Evolutionary conservation across 2,888 invertebrate genomes (phyloP).

Genomic region (Ochropleura plecta): DNA sequence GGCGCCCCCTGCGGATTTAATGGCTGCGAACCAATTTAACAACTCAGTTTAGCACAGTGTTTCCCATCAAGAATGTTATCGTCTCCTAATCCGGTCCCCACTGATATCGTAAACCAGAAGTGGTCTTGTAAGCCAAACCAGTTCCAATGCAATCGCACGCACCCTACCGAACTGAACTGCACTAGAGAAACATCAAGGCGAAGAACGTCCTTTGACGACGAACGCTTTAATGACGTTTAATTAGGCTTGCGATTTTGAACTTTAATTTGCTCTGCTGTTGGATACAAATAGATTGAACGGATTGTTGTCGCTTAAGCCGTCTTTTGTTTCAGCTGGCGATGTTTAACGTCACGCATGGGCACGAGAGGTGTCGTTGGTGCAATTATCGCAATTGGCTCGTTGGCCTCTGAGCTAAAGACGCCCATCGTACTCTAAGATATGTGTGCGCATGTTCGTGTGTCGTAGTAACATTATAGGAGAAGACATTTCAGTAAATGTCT

Average conservation of each 20-base stretch:
- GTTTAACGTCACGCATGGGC: conserved; percentile 87
- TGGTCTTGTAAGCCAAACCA: conserved; percentile 86
- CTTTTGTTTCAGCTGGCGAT: conserved; percentile 71
- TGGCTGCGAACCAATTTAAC: conserved; percentile 82
- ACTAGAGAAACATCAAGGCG: conserved; percentile 82
- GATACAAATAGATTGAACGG: conserved; percentile 71
- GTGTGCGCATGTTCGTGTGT: conserved; percentile 63
- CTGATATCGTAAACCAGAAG: conserved; percentile 89
- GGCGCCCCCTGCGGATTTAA: conserved; percentile 81
- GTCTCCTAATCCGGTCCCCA: conserved; percentile 87
- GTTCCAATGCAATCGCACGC: conserved; percentile 85
- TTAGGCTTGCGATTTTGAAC: conserved; percentile 72
- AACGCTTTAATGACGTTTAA: conserved; percentile 69
- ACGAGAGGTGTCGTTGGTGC: conserved; percentile 88
- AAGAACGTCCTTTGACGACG: conserved; percentile 73
- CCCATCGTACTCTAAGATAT: conserved; percentile 82
- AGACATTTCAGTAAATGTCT: conserved; percentile 55
- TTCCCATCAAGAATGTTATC: conserved; percentile 87
- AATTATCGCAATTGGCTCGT: conserved; percentile 90
- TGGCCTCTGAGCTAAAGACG: conserved; percentile 86
- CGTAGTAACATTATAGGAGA: conserved; percentile 52
- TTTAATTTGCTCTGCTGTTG: conserved; percentile 70
- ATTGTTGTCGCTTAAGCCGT: conserved; percentile 73
- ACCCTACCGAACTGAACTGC: conserved; percentile 77
- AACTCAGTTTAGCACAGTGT: conserved; percentile 85